These are phyloP conservation scores for Cerceris rybyensis DNA, from an alignment of 2,888 invertebrate genomes.

Conservation along the genomic window DNA sequence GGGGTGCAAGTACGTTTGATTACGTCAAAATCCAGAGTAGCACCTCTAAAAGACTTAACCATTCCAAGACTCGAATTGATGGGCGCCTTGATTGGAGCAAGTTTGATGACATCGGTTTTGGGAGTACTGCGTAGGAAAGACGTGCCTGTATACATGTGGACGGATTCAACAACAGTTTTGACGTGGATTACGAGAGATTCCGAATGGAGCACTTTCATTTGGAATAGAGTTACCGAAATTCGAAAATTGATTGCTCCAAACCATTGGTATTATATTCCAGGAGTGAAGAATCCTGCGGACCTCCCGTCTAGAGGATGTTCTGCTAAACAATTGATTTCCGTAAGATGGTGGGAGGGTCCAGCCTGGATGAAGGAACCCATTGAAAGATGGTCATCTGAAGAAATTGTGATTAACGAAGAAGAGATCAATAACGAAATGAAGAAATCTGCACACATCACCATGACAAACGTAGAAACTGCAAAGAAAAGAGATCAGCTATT, in stretches of 20 bases:
- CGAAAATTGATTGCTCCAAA: conserved; percentile 34
- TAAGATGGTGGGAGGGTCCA: conserved; percentile 73
- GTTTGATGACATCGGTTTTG: background rate
- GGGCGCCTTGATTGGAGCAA: conserved; percentile 10
- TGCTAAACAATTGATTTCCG: conserved; percentile 56
- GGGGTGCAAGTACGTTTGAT: conserved; percentile 5
- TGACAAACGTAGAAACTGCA: too few relatives aligned
- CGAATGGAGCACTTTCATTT: conserved; percentile 28
- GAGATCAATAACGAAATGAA: background rate
- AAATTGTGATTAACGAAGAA: background rate
- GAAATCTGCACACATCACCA: background rate
- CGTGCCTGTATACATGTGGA: conserved; percentile 3
- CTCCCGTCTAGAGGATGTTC: conserved; percentile 71
- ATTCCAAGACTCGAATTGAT: conserved; percentile 36
- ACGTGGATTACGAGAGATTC: conserved; percentile 62
- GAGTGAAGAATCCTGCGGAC: conserved; percentile 72
- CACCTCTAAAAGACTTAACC: background rate
- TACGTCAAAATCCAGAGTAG: conserved; percentile 7
- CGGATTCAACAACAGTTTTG: conserved; percentile 65
- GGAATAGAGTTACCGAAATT: conserved; percentile 62
- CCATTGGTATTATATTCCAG: conserved; percentile 70
- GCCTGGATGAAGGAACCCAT: conserved; percentile 10
- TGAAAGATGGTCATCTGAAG: background rate
- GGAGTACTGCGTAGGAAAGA: background rate
- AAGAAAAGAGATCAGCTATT: background rate